Evolutionary conservation across 2,888 invertebrate genomes (phyloP).

Genomic region (Diplazon laetatorius): DNA sequence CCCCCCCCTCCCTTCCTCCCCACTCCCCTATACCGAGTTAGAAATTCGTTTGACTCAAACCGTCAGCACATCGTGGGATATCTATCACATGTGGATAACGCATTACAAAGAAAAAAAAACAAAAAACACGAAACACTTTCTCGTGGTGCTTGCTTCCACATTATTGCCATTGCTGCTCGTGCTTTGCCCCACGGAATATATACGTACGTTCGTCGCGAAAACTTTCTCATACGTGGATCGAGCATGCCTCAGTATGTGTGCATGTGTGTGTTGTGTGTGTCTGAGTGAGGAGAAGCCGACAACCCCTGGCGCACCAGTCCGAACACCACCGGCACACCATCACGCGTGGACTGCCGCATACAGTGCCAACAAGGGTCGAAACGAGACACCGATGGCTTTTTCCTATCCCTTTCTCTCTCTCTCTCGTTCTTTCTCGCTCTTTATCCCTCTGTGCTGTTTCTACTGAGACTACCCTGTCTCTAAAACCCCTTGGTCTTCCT

Average conservation of each 20-base stretch:
- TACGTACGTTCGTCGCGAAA: not conserved
- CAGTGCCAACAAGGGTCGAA: constrained; percentile 1
- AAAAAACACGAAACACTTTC: constrained; percentile 75
- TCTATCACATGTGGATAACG: constrained; percentile 69
- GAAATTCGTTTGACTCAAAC: constrained; percentile 10
- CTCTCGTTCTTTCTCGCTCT: not conserved
- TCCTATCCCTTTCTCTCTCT: not conserved
- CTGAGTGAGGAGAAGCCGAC: constrained; percentile 8
- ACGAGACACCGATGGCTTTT: not conserved
- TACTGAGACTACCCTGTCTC: no score
- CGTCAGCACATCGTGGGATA: constrained; percentile 65
- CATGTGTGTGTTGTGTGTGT: no score
- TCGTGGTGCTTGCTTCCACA: no score
- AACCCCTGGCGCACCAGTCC: constrained; percentile 28
- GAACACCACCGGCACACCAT: constrained; percentile 25
- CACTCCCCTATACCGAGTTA: not conserved
- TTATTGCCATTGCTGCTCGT: constrained; percentile 71
- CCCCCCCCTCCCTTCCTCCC: constrained; percentile 19
- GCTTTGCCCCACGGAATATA: constrained; percentile 38
- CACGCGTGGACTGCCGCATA: not conserved
- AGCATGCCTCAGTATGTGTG: no score
- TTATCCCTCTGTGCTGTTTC: constrained; percentile 51
- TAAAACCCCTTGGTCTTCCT: not conserved
- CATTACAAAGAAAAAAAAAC: no score
- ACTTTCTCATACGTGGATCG: constrained; percentile 16